Evolutionary conservation across 1,140 invertebrate species (phyloP).

Genomic region (Drosophila willistoni): DNA sequence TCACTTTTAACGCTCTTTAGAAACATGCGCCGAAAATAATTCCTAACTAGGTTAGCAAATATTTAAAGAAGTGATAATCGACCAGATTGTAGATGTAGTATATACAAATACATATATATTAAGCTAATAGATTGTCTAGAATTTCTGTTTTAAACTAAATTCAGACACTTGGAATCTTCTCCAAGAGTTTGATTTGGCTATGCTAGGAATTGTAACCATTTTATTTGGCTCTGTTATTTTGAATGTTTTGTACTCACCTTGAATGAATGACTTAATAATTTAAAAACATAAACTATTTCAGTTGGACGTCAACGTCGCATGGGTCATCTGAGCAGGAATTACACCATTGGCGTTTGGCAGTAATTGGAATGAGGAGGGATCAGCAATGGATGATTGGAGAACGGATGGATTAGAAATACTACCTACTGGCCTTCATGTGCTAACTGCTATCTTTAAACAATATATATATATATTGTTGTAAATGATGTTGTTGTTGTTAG

Average conservation of each 20-base stretch:
- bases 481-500: slow-evolving; percentile 53
- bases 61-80: slow-evolving; percentile 30
- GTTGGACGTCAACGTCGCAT: slow-evolving; percentile 81
- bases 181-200: slow-evolving; percentile 10
- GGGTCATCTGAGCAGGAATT: slow-evolving; percentile 81
- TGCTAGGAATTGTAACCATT: slow-evolving; percentile 19
- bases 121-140: slow-evolving; percentile 33
- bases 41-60: slow-evolving; percentile 53
- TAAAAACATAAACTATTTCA: slow-evolving; percentile 50
- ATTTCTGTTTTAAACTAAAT: slow-evolving; percentile 27
- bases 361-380: slow-evolving; percentile 33
- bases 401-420: slow-evolving; percentile 15
- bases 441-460: slow-evolving; percentile 19
- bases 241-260: slow-evolving; percentile 1
- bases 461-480: slow-evolving; percentile 26
- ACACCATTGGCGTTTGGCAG: slow-evolving; percentile 78
- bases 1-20: slow-evolving; percentile 35
- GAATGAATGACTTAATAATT: background rate
- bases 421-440: background rate
- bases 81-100: slow-evolving; percentile 36
- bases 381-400: slow-evolving; percentile 12
- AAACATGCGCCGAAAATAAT: slow-evolving; percentile 32
- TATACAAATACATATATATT: slow-evolving; percentile 26
- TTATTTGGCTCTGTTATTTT: slow-evolving; percentile 48
- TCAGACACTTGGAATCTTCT: slow-evolving; percentile 46